Base-by-base conservation (phyloP, 1,140 invertebrate genomes). In the Drosophila ironensis region DNA sequence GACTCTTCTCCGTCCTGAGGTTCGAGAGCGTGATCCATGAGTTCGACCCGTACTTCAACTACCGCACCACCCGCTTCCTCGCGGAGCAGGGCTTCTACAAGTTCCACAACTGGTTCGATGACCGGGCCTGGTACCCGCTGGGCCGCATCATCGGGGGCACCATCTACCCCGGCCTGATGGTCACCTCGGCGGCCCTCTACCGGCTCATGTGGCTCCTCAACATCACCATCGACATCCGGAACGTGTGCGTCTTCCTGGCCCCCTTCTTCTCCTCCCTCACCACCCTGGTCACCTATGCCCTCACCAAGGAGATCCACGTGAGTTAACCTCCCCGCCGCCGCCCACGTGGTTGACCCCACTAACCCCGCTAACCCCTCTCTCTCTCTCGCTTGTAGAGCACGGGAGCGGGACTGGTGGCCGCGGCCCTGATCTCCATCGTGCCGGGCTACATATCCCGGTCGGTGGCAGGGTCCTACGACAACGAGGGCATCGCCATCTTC, bases 91-190 rank as follows among this genome's bases (percentile, higher is more conserved):
- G 98, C 2, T 99, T 99, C 90, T 99, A 99, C 91, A 95, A 94
- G 57, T 99, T 99, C 91, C 97, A 99, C 90, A 99, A 99, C 91
- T 99, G 98, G 98, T 99, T 99, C 93, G 98, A 99, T 93, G 98
- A 99, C 90, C 90, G 97, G 91, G 98, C 98, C 87, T 99, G 98
- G 98, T 99, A 99, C 92, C 98, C 98, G 0, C 91, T 99, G 22
- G 98, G 98, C 7, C 94, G 98, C 91, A 99, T 99, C 89, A 98
- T 99, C 91, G 97, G 97, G 91, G 96, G 97, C 60, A 99, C 98
- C 11, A 99, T 99, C 64, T 99, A 99, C 91, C 98, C 98, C 77
- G 98, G 98, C 14, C 91, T 99, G 57, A 99, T 99, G 98, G 93
- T 99, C 22, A 99, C 98, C 9, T 98, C 98, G 20, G 96, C 97